These are phyloP conservation scores for Eugnorisma glareosa DNA, from an alignment of 2,888 invertebrate species.

Conservation along the genomic window DNA sequence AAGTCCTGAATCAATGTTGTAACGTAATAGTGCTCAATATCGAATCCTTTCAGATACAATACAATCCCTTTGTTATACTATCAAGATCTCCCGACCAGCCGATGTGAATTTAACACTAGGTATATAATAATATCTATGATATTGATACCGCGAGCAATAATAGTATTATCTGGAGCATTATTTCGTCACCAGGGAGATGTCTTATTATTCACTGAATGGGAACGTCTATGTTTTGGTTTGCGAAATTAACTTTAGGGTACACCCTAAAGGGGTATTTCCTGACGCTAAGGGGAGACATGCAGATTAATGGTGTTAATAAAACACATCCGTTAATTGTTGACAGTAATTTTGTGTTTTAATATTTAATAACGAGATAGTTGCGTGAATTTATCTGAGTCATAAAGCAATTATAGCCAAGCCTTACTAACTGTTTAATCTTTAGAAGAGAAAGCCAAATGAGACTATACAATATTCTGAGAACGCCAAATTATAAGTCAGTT, in stretches of 20 bases:
- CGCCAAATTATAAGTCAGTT: not conserved
- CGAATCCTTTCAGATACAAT: slow-evolving; percentile 69
- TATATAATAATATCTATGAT: slow-evolving; percentile 64
- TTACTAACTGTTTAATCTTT: not conserved
- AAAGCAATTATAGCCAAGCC: not conserved
- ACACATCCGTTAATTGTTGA: slow-evolving; percentile 78
- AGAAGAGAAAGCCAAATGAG: not conserved
- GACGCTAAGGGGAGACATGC: slow-evolving; percentile 75
- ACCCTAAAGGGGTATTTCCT: slow-evolving; percentile 78
- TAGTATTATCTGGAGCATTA: slow-evolving; percentile 75
- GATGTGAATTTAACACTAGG: slow-evolving; percentile 70
- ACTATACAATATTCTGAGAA: not conserved
- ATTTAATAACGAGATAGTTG: slow-evolving; percentile 48
- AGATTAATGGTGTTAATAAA: slow-evolving; percentile 84
- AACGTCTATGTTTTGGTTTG: slow-evolving; percentile 84
- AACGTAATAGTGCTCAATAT: slow-evolving; percentile 52
- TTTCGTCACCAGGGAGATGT: slow-evolving; percentile 84
- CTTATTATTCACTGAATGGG: slow-evolving; percentile 83
- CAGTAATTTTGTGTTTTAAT: slow-evolving; percentile 67
- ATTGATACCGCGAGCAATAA: slow-evolving; percentile 72
- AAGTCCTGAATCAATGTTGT: slow-evolving; percentile 34
- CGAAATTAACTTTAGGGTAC: slow-evolving; percentile 82
- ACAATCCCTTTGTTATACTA: slow-evolving; percentile 73
- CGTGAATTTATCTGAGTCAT: not conserved
- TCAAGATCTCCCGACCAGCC: slow-evolving; percentile 75